Evolutionary conservation across 1,140 invertebrate genomes (phyloP), one percentile per base, ranked within the genome.

Genomic region (Choristoneura fumiferana): DNA sequence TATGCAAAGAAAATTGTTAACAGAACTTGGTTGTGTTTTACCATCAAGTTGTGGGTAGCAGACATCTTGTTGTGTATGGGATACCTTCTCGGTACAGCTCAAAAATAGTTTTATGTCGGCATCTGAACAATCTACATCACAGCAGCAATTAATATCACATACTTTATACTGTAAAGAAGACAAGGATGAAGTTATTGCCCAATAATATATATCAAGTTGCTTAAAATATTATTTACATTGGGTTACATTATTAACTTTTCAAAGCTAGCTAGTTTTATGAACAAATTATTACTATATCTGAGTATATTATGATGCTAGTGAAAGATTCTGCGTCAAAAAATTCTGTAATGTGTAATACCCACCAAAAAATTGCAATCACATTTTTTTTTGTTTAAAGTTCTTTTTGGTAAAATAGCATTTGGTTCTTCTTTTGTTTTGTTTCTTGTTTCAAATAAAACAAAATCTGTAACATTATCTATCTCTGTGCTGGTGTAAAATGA

Each of bases 121-220:
- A 2, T 77, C 63, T 9, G 85, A 75, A 75, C 94, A 96, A 60
- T 95, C 94, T 15, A 58, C 65, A 83, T 96, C 95, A 84, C 95
- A 95, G 67, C 94, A 95, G 78, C 94, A 96, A 69, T 94, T 94
- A 33, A 94, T 89, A 82, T 96, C 94, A 89, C 95, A 96, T 13
- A 81, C 79, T 62, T 89, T 75, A 35, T 85, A 83, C 91, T 93
- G 76, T 39, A 89, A 90, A 59, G 45, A 62, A 57, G 54, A 58
- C 6, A 3, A 29, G 6, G 6, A 29, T 29, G 2, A 29, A 3
- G 22, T 29, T 29, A 29, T 29, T 3, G 22, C 22, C 22, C 6
- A 3, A 29, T 29, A 29, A 6, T 6, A 29, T 29, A 29, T n/a
- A n/a, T n/a, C n/a, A n/a, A n/a, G n/a, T n/a, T n/a, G n/a, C n/a